Base-by-base conservation (phyloP, 1,140 invertebrate genomes). In the Euura saliciscinereae region DNA sequence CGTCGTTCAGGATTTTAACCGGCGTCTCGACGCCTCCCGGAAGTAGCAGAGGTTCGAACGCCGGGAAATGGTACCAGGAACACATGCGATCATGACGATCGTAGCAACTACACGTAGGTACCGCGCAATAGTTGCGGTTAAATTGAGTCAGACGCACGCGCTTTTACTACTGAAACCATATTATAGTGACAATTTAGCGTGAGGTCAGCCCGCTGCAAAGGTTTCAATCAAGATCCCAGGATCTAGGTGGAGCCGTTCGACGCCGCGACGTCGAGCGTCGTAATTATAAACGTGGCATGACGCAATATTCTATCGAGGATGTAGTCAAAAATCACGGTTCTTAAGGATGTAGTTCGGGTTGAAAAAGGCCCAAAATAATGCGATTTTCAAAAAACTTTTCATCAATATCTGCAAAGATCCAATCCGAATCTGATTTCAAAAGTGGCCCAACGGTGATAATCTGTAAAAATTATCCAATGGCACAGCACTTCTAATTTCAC, bases 141-240 rank as follows among this genome's bases (percentile, higher is more conserved):
- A 28, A 28, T 28, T 28, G 28, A 28, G 28, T 28, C 28, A 1
- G 28, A 28, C 65, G 66, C 73, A 28, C 28, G 28, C 28, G 28
- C 28, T 28, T 28, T 28, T 28, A 28, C 28, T 28, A 28, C 28
- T 28, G 28, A 28, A 59, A 59, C 6, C 10, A 0, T 59, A 11
- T 11, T 59, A 8, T n/a, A 6, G 51, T 59, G 51, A 59, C 51
- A 59, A 59, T 59, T 59, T 59, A 8, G 51, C 51, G 51, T 59
- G 51, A 59, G 66, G 43, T 67, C 66, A 28, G 43, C 66, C 66
- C 66, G 43, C 8, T 44, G 66, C 8, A 44, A 67, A 67, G 10
- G 11, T 44, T 13, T 67, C 43, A 8, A 67, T 67, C 66, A 67
- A 67, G 66, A 67, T 10, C 4, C 42, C 66, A 67, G 13, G 66